Evolutionary conservation across 2,113 vertebrate species (phyloP).

Genomic region (Lipophrys pholis): DNA sequence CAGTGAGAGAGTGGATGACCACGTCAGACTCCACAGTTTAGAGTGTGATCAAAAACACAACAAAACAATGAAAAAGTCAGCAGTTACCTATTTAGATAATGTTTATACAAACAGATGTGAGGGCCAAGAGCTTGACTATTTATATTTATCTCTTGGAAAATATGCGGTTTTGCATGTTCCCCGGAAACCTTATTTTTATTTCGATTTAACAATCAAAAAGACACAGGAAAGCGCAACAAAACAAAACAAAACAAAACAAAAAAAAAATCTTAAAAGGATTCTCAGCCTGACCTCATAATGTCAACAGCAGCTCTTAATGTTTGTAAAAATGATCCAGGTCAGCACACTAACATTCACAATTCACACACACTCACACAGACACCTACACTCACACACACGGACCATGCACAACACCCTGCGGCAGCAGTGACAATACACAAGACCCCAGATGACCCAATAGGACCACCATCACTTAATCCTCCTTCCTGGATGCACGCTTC

Average conservation of each 20-base stretch:
- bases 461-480: slow-evolving; percentile 72
- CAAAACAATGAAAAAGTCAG: too few relatives aligned
- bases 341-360: slow-evolving; percentile 57
- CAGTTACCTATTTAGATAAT: too few relatives aligned
- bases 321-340: slow-evolving; percentile 74
- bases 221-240: too few relatives aligned
- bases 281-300: slow-evolving; percentile 60
- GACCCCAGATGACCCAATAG: slow-evolving; percentile 73
- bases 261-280: slow-evolving; percentile 35
- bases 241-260: neutral
- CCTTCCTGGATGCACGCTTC: slow-evolving; percentile 41
- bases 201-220: slow-evolving; percentile 1
- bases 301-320: slow-evolving; percentile 63
- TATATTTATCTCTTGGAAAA: neutral
- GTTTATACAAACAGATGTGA: too few relatives aligned
- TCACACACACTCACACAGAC: slow-evolving; percentile 2
- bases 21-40: too few relatives aligned
- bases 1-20: too few relatives aligned
- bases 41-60: too few relatives aligned
- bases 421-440: slow-evolving; percentile 72
- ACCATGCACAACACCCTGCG: slow-evolving; percentile 37
- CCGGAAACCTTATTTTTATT: neutral
- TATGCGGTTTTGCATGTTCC: neutral
- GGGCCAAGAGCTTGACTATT: neutral
- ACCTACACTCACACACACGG: slow-evolving; percentile 10